Conservation (phyloP, 2,888 invertebrate species). For the Disparrhopalites patrizii region DNA sequence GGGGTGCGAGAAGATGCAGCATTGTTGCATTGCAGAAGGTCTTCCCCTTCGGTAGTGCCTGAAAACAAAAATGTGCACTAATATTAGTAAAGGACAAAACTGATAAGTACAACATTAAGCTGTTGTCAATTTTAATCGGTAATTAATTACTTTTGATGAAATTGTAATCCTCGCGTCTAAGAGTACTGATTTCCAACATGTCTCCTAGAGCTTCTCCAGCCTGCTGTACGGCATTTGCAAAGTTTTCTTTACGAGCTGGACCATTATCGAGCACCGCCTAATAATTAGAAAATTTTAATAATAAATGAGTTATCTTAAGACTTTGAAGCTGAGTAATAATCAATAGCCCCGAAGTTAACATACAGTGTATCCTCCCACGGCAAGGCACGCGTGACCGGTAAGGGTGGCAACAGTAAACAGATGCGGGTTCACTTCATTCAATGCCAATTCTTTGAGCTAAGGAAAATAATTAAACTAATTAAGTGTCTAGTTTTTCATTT, state of each 20-base stretch:
- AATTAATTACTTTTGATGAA: constrained; percentile 58
- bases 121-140: too few species aligned
- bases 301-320: background rate
- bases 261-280: constrained; percentile 71
- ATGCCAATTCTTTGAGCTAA: constrained; percentile 66
- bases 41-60: constrained; percentile 73
- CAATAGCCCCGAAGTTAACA: constrained; percentile 17
- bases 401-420: constrained; percentile 86
- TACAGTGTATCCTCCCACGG: constrained; percentile 72
- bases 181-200: constrained; percentile 73
- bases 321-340: background rate
- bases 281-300: constrained; percentile 4
- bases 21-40: constrained; percentile 73
- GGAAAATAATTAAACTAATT: too few species aligned
- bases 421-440: constrained; percentile 69
- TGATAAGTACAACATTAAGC: background rate
- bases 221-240: constrained; percentile 62
- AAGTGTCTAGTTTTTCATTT: too few species aligned
- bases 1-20: constrained; percentile 63
- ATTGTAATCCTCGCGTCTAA: constrained; percentile 70
- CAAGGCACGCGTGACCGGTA: constrained; percentile 74
- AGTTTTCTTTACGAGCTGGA: constrained; percentile 59
- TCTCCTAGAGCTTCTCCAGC: constrained; percentile 70
- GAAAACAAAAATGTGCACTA: background rate
- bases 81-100: constrained; percentile 3